phyloP scores from a whole-genome alignment of 2,113 vertebrate species.

The Brachypteracias leptosomus region DNA sequence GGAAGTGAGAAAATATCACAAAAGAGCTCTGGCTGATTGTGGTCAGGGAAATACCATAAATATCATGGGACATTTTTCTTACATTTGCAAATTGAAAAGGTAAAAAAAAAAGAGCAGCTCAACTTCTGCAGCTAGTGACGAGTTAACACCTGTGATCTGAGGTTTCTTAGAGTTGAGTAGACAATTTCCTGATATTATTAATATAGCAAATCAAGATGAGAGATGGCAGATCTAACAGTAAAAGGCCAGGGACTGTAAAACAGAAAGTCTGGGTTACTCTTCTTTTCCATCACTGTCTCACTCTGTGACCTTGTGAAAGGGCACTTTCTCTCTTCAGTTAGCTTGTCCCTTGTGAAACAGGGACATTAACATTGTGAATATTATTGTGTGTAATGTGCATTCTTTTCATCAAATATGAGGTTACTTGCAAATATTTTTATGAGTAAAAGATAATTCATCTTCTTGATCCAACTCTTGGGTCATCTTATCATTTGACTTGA shows the following conservation, averaged over 20 bases:
- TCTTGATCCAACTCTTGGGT: neutral
- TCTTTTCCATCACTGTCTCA: neutral
- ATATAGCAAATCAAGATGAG: neutral
- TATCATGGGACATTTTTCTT: neutral
- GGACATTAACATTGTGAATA: neutral
- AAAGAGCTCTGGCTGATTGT: neutral
- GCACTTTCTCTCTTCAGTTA: neutral
- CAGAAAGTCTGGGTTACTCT: neutral
- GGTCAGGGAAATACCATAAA: conserved; percentile 12
- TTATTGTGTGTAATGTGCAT: neutral
- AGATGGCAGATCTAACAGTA: neutral
- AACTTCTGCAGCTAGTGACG: neutral
- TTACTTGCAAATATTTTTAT: neutral
- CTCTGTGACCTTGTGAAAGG: neutral
- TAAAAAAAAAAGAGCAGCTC: neutral
- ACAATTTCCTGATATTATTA: neutral
- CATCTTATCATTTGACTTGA: neutral
- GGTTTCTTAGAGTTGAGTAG: neutral
- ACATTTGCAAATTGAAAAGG: neutral
- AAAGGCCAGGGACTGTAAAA: neutral
- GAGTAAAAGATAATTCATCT: neutral
- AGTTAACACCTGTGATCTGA: neutral
- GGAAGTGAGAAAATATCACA: neutral
- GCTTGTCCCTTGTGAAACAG: neutral
- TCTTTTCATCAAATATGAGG: neutral